A percentile compares a stretch with the other conserved stretches of the same genome.
Conservation (phyloP, 2,888 invertebrate species). For the Drosophila flavopinicola region DNA sequence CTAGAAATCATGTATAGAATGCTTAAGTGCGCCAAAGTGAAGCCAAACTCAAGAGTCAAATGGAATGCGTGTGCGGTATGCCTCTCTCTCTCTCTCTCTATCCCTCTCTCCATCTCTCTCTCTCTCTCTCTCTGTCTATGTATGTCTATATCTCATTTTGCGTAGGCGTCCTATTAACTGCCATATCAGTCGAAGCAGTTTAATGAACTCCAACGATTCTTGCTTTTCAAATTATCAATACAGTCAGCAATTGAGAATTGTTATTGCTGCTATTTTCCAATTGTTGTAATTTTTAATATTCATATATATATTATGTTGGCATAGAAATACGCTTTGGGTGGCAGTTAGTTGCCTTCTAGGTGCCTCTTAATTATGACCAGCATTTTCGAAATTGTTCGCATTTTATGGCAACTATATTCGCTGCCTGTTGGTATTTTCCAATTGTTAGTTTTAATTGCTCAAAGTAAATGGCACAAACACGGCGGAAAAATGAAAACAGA, state of each 20-base stretch:
- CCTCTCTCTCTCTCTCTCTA: conserved; percentile 4
- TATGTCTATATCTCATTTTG: conserved; percentile 25
- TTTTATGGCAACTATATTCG: conserved; percentile 40
- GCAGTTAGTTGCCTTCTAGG: conserved; percentile 20
- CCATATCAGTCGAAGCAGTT: conserved; percentile 43
- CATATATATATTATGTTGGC: conserved; percentile 15
- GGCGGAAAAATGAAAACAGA: neutral
- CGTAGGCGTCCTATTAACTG: conserved; percentile 57
- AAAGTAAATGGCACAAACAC: neutral
- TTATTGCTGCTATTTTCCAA: conserved; percentile 33
- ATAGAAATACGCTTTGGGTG: conserved; percentile 46
- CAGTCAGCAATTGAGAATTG: conserved; percentile 32
- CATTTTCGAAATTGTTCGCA: conserved; percentile 57
- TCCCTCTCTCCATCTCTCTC: no score
- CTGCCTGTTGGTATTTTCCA: conserved; percentile 56
- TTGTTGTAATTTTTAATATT: conserved; percentile 39
- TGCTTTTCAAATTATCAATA: conserved; percentile 49
- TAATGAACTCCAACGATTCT: conserved; percentile 65
- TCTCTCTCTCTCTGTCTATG: conserved; percentile 8
- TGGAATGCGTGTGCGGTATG: conserved; percentile 21
- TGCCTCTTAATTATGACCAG: conserved; percentile 57
- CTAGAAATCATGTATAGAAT: conserved; percentile 75
- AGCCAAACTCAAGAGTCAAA: conserved; percentile 52
- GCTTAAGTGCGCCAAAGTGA: conserved; percentile 61
- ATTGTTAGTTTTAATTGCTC: no score